Evolutionary conservation across 2,888 invertebrate species (phyloP), one percentile per base, ranked within the genome.

Genomic region (Pollenia angustigena): DNA sequence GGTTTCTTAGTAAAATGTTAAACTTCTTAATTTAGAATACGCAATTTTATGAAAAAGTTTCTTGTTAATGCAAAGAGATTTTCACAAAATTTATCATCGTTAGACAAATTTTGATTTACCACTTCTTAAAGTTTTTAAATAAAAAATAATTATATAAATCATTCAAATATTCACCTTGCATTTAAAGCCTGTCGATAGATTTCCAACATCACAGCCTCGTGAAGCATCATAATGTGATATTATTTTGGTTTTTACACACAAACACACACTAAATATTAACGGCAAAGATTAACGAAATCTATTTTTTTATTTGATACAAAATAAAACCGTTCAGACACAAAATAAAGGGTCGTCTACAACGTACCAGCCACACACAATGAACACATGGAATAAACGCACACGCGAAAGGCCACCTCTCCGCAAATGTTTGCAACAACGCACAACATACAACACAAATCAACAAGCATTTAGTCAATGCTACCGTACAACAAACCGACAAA

Each of bases 141-240:
- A 32, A 32, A 32, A 32, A 32, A 32, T 32, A 32, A 32, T 32
- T 32, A 32, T 32, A 32, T 56, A 46, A 83, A 46, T 44, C 9
- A 23, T n/a, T 69, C 32, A 50, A 32, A 84, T 89, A 90, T 89
- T 91, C 91, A 93, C 93, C 93, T 93, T 89, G 93, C 93, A 90
- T 91, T 93, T 87, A 93, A 90, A 85, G 93, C 93, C 91, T 93
- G 93, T 85, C 93, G 92, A 90, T 93, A 93, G 90, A 93, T 93
- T 89, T 93, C 93, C 92, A 93, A 88, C 93, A 93, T 93, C 88
- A 93, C 93, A 90, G 93, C 93, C 91, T 93, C 93, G 93, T 93
- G 93, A 84, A 93, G 93, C 93, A 93, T 93, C 93, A 93, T 93
- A 81, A 81, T 82, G 85, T 81, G 81, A 80, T 75, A 68, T 76